These are phyloP conservation scores for Cuniculus paca DNA, from an alignment of 2,797 vertebrate species.

Conservation along the genomic window DNA sequence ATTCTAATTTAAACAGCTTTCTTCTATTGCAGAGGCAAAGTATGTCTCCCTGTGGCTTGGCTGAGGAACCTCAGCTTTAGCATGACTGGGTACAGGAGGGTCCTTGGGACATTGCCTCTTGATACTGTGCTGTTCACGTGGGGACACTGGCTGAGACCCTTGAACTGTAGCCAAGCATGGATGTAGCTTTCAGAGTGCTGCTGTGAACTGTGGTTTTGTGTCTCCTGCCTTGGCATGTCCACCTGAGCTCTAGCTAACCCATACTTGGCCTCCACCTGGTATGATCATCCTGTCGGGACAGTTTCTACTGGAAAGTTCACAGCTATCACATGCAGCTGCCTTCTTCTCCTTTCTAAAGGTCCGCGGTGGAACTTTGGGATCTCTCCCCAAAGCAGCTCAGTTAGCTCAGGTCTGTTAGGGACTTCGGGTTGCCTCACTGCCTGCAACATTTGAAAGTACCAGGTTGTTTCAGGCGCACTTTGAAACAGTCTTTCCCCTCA, in stretches of 20 bases:
- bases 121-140: background rate
- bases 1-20: slow-evolving; percentile 18
- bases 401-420: background rate
- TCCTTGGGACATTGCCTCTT: background rate
- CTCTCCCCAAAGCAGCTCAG: background rate
- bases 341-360: background rate
- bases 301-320: background rate
- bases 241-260: background rate
- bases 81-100: rapidly evolving
- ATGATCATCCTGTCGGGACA: background rate
- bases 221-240: background rate
- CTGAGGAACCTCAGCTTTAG: background rate
- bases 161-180: background rate
- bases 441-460: background rate
- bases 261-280: background rate
- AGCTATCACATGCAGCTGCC: background rate
- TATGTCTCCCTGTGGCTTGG: background rate
- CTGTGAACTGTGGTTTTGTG: background rate
- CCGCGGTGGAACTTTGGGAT: background rate
- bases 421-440: background rate
- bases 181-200: background rate
- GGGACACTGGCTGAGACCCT: background rate
- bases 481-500: background rate
- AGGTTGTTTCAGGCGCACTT: background rate
- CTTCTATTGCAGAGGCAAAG: background rate